phyloP scores from a whole-genome alignment of 2,113 vertebrate genomes.

The Naja naja region DNA sequence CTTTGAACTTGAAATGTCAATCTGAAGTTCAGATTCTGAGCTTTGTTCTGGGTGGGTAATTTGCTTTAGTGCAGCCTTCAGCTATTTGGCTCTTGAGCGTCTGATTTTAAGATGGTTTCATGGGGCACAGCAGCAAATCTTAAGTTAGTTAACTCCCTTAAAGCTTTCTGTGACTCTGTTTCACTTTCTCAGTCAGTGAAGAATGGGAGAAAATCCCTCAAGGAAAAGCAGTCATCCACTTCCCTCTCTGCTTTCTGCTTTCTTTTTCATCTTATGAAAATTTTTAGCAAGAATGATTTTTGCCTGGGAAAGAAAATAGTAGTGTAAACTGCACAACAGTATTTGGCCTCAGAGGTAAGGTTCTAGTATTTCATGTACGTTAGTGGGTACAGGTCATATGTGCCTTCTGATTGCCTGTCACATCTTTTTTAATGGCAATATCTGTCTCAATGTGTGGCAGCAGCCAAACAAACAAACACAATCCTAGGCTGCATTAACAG shows the following conservation, averaged over 20 bases:
- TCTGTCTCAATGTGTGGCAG: neutral
- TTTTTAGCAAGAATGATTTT: neutral
- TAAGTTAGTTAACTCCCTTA: conserved; percentile 6
- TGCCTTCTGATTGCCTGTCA: neutral
- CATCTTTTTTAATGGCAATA: neutral
- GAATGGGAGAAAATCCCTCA: neutral
- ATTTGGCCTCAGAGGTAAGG: neutral
- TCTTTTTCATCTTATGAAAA: neutral
- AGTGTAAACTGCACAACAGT: neutral
- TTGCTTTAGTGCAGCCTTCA: neutral
- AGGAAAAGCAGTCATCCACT: neutral
- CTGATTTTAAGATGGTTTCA: conserved; percentile 1
- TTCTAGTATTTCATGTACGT: neutral
- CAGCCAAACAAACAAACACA: too few species aligned
- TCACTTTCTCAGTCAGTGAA: conserved; percentile 1
- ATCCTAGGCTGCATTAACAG: too few species aligned
- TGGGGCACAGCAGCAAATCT: neutral
- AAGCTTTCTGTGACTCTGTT: neutral
- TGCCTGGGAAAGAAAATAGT: neutral
- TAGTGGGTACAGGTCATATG: neutral
- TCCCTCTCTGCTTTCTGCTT: neutral
- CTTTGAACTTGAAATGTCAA: neutral
- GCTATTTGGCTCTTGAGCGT: neutral
- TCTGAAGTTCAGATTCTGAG: neutral
- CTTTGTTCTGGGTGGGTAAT: neutral